Base-by-base conservation (phyloP, 2,797 vertebrate genomes). In the Pterois miles region DNA sequence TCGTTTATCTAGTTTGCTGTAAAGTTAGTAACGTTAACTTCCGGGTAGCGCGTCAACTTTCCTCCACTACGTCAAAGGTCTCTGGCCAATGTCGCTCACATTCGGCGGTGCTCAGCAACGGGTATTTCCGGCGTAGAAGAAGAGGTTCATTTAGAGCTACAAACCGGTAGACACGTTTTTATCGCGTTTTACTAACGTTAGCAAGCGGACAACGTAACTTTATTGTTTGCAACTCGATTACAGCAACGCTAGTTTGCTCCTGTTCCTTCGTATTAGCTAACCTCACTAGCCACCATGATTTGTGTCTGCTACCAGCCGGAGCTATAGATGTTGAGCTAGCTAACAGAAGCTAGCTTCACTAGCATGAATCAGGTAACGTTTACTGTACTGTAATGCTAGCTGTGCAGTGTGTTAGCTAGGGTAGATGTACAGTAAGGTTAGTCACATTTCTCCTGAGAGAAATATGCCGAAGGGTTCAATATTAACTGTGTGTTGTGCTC, bases 71-170 rank as follows among this genome's bases (percentile, higher is more conserved):
- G n/a, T n/a, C n/a, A n/a, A n/a, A n/a, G n/a, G n/a, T n/a, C n/a
- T n/a, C n/a, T n/a, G n/a, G n/a, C n/a, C n/a, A n/a, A n/a, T n/a
- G n/a, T n/a, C n/a, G n/a, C n/a, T n/a, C 31, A 22, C 20, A 5
- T 29, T 56, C 9, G 1, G 3, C 53, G 69, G 1, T 65, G 65
- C 75, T 25, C 48, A 59, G 71, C 68, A 75, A 67, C 79, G 1
- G 10, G 23, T 5, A 31, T 29, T 84, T 93, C 89, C 90, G 90
- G 86, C 59, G 83, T 85, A 83, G 85, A 83, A 84, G 72, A 90
- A 76, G 83, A 87, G 5, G 48, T 2, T 13, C 22, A 48, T 14
- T 2, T 22, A 1, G 62, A 9, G 5, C n/a, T 18, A 14, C n/a
- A 50, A 4, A n/a, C 40, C 14, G 33, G 68, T 73, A 58, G 8